phyloP scores from a whole-genome alignment of 2,888 invertebrate genomes.

The Galeruca laticollis region DNA sequence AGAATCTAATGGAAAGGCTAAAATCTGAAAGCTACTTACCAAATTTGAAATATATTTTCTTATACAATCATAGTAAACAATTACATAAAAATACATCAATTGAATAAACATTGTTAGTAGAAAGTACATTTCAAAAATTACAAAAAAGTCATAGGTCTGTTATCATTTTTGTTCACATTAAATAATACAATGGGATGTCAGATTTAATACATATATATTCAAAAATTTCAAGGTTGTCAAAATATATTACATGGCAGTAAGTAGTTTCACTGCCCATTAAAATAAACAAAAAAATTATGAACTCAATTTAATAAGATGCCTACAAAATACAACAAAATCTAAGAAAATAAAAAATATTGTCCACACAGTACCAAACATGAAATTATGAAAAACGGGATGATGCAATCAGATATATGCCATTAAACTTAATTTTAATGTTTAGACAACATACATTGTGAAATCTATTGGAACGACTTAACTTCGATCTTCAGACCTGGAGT shows the following conservation, averaged over 20 bases:
- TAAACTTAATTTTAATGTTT: constrained; percentile 33
- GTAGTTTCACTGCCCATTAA: constrained; percentile 7
- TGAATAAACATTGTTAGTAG: constrained; percentile 9
- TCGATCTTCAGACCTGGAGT: constrained; percentile 39
- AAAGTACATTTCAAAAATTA: constrained; percentile 6
- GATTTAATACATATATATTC: neutral
- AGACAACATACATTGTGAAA: constrained; percentile 36
- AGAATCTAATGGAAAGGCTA: constrained; percentile 10
- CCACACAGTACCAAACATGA: constrained; percentile 30
- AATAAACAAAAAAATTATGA: constrained; percentile 14
- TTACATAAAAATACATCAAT: constrained; percentile 3
- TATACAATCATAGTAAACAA: constrained; percentile 3
- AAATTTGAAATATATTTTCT: constrained; percentile 11
- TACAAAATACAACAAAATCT: constrained; percentile 29
- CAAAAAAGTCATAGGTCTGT: neutral
- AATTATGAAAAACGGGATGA: constrained; percentile 23
- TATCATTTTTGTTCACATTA: neutral
- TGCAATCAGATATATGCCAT: constrained; percentile 31
- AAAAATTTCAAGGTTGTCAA: neutral
- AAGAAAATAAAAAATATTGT: constrained; percentile 28
- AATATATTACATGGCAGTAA: constrained; percentile 2
- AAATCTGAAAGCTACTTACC: constrained; percentile 10
- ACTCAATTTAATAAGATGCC: constrained; percentile 22
- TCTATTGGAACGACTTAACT: constrained; percentile 28
- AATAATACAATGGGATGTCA: neutral